Base-by-base conservation (phyloP, 2,797 vertebrate species). In the Lindbergichthys nudifrons region DNA sequence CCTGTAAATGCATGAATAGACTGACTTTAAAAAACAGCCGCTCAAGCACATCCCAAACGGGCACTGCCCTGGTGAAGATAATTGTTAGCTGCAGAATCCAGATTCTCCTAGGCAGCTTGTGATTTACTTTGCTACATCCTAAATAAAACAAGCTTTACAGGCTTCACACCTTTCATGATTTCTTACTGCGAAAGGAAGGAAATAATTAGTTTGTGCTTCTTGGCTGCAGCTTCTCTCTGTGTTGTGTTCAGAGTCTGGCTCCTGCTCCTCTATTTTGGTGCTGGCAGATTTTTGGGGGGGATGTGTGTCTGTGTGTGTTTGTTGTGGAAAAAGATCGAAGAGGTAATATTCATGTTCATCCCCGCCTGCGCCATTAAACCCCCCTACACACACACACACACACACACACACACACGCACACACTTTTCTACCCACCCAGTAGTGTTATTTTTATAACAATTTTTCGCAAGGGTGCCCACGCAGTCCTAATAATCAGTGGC, bases 381-480 rank as follows among this genome's bases (percentile, higher is more conserved):
- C 60, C 66, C 41, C 4, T 56, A 16, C 59, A 63, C 80, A 67
- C 3, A 3, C 3, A 4, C 23, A 26, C 23, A 4, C 23, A 4
- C 23, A 26, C 26, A 26, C 26, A 26, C 26, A 4, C 26, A 26
- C 26, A 26, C 26, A 26, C 26, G 1, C 26, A 26, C 26, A 26
- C 69, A 68, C 45, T 61, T 32, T 41, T 77, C 77, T 77, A 59
- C 66, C 76, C 88, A 68, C 69, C 80, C 75, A 18, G 82, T 65
- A 56, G 73, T 51, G 80, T 87, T 89, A 79, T 91, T 58, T 70
- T 86, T 86, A 64, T 79, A 84, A 90, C 74, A 77, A 66, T 85
- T 89, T 88, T 88, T 87, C 89, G 89, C 77, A 46, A 70, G 70
- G 60, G 51, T 87, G 88, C 92, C 90, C 90, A 94, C 92, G 63